Evolutionary conservation across 1,140 invertebrate species (phyloP).

Genomic region (Venturia canescens): DNA sequence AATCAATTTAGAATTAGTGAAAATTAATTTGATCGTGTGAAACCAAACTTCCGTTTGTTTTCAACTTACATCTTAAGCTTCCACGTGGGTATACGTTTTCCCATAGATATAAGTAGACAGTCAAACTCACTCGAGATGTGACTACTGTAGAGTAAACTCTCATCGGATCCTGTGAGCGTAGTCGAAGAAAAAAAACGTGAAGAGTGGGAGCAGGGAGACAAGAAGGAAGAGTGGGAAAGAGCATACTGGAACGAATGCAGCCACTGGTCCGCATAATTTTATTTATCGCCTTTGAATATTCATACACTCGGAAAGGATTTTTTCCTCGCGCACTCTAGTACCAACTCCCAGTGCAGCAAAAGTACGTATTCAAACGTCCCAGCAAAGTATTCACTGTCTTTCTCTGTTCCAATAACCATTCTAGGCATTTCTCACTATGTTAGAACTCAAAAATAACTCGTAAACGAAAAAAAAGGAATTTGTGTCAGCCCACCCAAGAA

Average conservation of each 20-base stretch:
- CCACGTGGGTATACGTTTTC: not conserved
- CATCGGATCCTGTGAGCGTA: not conserved
- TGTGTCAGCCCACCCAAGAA: too few relatives aligned
- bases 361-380: not conserved
- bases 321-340: conserved; percentile 16
- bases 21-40: too few relatives aligned
- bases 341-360: not conserved
- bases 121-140: not conserved
- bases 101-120: not conserved
- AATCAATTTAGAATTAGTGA: too few relatives aligned
- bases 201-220: not conserved
- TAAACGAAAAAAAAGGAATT: too few relatives aligned
- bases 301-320: conserved; percentile 49
- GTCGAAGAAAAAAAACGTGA: not conserved
- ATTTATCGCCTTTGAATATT: conserved; percentile 56
- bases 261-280: conserved; percentile 46
- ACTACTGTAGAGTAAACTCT: not conserved
- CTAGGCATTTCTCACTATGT: too few relatives aligned
- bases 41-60: not conserved
- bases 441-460: too few relatives aligned
- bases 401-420: not conserved
- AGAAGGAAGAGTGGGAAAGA: not conserved
- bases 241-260: not conserved
- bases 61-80: conserved; percentile 10
- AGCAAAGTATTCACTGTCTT: not conserved